phyloP scores from a whole-genome alignment of 1,140 invertebrate genomes.

The Octopus bimaculoides region DNA sequence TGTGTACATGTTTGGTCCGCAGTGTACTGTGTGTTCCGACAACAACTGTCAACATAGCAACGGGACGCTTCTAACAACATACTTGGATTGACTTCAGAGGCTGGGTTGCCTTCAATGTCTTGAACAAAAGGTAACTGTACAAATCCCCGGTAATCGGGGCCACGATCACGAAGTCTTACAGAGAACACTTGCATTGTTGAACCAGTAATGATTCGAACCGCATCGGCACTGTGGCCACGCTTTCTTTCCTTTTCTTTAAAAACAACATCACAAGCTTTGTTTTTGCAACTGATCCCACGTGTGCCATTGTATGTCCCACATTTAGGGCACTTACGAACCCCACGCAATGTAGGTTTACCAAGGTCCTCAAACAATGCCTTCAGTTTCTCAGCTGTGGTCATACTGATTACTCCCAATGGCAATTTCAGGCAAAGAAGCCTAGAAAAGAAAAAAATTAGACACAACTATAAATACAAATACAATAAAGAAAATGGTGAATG shows the following conservation, averaged over 20 bases:
- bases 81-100: slow-evolving; percentile 57
- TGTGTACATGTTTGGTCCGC: slow-evolving; percentile 63
- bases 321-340: slow-evolving; percentile 74
- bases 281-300: slow-evolving; percentile 73
- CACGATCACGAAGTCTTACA: slow-evolving; percentile 68
- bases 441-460: no score
- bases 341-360: slow-evolving; percentile 69
- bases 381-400: slow-evolving; percentile 46
- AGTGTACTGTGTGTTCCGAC: slow-evolving; percentile 34
- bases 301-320: slow-evolving; percentile 78
- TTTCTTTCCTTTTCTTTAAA: slow-evolving; percentile 70
- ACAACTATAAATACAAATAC: no score
- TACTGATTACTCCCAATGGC: background rate
- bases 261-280: slow-evolving; percentile 71
- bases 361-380: slow-evolving; percentile 64
- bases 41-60: slow-evolving; percentile 70
- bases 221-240: slow-evolving; percentile 66
- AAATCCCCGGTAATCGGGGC: slow-evolving; percentile 73
- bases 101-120: slow-evolving; percentile 57
- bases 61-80: slow-evolving; percentile 60
- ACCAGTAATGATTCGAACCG: slow-evolving; percentile 69
- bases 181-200: slow-evolving; percentile 68
- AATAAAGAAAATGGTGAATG: no score
- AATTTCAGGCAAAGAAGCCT: no score
- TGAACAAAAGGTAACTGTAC: slow-evolving; percentile 68